Percentiles rank a stretch among this genome's conserved stretches.
phyloP scores from a whole-genome alignment of 2,113 vertebrate species.

The Salvelinus namaycush region DNA sequence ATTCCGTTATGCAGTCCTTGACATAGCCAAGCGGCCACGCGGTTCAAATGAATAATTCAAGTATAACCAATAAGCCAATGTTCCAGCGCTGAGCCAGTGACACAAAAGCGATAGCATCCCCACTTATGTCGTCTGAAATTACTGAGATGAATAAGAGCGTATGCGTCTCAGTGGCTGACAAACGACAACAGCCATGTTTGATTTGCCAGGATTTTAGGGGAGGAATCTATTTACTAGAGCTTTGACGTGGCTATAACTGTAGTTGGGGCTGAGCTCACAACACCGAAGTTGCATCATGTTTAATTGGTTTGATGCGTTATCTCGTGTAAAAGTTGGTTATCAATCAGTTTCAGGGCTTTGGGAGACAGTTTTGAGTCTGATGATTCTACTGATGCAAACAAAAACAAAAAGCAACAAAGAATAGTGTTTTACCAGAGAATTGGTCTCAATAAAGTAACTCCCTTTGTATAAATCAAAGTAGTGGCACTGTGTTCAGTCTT shows the following conservation, averaged over 20 bases:
- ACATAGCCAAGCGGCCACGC: slow-evolving; percentile 52
- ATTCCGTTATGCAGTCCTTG: slow-evolving; percentile 45
- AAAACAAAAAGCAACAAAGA: too few species aligned
- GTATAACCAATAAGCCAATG: slow-evolving; percentile 62
- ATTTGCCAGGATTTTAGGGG: slow-evolving; percentile 57
- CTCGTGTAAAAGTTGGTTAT: too few species aligned
- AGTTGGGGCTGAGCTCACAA: too few species aligned
- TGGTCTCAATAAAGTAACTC: too few species aligned
- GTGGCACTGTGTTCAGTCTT: too few species aligned
- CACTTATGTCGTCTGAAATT: slow-evolving; percentile 61
- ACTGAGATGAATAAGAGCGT: slow-evolving; percentile 65
- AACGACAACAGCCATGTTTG: slow-evolving; percentile 58
- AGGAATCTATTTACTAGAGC: slow-evolving; percentile 44
- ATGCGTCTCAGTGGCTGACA: slow-evolving; percentile 40
- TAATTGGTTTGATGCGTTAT: too few species aligned
- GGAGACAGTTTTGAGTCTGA: too few species aligned
- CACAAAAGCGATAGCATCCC: slow-evolving; percentile 63
- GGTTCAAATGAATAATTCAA: slow-evolving; percentile 69
- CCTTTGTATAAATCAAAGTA: too few species aligned
- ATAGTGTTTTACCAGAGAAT: too few species aligned
- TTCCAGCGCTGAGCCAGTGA: slow-evolving; percentile 48
- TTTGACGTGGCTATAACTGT: slow-evolving; percentile 37
- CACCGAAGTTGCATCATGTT: too few species aligned
- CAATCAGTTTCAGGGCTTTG: too few species aligned
- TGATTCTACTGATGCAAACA: too few species aligned